Conservation (phyloP, 2,797 vertebrate genomes). For the Malacoraja senta region DNA sequence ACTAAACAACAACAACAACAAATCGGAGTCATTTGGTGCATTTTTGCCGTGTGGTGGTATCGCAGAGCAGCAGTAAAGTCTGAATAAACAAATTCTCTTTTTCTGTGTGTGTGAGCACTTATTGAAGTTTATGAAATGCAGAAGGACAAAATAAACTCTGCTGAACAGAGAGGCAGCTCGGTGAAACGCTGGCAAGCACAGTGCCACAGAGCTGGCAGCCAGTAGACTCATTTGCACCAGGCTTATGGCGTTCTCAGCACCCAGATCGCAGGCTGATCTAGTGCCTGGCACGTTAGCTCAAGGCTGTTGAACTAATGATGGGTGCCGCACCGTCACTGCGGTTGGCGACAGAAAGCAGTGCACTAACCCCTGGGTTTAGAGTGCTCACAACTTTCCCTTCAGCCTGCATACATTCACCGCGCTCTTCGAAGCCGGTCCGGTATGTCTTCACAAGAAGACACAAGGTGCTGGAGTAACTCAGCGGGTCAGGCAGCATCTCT, state of each 20-base stretch:
- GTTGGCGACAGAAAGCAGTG: neutral
- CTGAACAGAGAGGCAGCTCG: neutral
- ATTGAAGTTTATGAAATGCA: neutral
- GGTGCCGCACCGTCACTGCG: neutral
- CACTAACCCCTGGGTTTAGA: neutral
- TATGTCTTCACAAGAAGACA: neutral
- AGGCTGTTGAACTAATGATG: neutral
- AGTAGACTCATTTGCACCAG: neutral
- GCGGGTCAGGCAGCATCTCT: too few relatives aligned
- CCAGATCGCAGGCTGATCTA: neutral
- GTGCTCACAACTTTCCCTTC: neutral
- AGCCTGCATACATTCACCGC: neutral
- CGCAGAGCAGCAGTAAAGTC: neutral
- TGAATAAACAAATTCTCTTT: neutral
- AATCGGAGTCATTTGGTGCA: neutral
- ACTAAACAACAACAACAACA: too few relatives aligned
- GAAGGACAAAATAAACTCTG: conserved; percentile 13
- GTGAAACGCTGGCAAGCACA: neutral
- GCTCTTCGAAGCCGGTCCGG: neutral
- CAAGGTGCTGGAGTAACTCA: too few relatives aligned
- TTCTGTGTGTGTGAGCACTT: neutral
- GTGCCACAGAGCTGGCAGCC: neutral
- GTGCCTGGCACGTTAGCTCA: neutral
- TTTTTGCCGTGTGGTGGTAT: neutral
- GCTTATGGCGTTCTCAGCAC: neutral